A percentile compares a stretch with the other conserved stretches of the same genome.
Evolutionary conservation across 2,113 vertebrate species (phyloP).

Genomic region (Sterrhoptilus dennistouni): DNA sequence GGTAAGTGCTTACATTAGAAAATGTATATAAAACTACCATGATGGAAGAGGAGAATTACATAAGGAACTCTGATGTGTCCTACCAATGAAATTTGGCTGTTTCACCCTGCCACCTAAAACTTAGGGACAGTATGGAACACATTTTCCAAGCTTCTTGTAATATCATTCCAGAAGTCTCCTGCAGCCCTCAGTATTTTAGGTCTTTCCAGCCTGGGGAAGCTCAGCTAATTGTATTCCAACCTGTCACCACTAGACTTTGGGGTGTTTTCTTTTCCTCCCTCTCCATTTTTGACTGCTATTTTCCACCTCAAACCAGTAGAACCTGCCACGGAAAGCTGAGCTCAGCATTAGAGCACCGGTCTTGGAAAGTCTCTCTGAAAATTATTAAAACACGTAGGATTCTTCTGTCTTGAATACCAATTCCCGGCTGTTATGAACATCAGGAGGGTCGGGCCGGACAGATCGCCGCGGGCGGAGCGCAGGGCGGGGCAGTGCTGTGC

Average conservation of each 20-base stretch:
- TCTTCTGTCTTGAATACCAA: rapidly evolving
- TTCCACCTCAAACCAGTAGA: background rate
- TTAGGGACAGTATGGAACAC: background rate
- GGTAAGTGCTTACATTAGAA: background rate
- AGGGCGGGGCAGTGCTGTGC: rapidly evolving
- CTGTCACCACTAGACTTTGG: background rate
- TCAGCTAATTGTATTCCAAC: background rate
- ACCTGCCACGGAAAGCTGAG: background rate
- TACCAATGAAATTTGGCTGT: background rate
- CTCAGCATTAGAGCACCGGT: background rate
- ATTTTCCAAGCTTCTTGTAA: background rate
- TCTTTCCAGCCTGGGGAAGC: background rate
- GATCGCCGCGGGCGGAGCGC: rapidly evolving
- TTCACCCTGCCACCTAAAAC: background rate
- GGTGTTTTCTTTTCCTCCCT: background rate
- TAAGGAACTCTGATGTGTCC: background rate
- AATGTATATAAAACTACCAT: background rate
- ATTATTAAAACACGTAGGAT: background rate
- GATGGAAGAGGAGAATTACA: background rate
- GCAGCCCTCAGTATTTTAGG: background rate
- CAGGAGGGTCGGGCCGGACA: rapidly evolving
- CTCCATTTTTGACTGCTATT: background rate
- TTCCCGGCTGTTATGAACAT: rapidly evolving
- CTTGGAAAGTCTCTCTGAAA: background rate
- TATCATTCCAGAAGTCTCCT: background rate